phyloP scores from a whole-genome alignment of 1,140 invertebrate genomes.

The Leptinotarsa defecta region DNA sequence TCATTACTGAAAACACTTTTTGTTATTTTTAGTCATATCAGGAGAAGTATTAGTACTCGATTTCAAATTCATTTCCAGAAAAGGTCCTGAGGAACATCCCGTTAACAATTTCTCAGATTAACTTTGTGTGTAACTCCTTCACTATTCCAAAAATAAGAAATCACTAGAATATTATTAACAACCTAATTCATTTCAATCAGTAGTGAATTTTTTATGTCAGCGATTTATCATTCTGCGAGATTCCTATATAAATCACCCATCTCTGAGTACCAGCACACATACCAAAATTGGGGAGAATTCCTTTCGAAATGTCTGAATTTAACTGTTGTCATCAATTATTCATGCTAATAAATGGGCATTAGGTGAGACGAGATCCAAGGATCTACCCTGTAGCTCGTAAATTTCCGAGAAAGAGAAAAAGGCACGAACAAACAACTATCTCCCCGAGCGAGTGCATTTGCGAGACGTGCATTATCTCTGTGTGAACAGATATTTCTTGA shows the following conservation, averaged over 20 bases:
- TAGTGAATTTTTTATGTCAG: neutral
- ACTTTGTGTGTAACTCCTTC: no score
- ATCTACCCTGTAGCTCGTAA: neutral
- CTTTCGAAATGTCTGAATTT: neutral
- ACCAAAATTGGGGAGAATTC: neutral
- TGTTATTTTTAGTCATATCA: no score
- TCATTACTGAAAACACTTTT: no score
- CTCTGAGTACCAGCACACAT: no score
- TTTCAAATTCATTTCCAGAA: no score
- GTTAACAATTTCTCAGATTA: no score
- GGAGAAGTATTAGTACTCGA: no score
- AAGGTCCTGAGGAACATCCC: no score
- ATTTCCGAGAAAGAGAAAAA: neutral
- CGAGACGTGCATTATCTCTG: neutral
- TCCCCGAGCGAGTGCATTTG: neutral
- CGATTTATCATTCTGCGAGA: neutral
- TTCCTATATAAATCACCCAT: no score
- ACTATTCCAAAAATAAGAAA: no score
- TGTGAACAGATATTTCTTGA: conserved; percentile 11
- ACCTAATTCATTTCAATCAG: no score
- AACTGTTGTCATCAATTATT: conserved; percentile 18
- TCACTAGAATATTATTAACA: no score
- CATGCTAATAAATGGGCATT: conserved; percentile 23
- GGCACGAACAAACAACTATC: conserved; percentile 10
- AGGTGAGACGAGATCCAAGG: neutral